Conservation (phyloP, 2,888 invertebrate genomes). For the Alcis repandata region DNA sequence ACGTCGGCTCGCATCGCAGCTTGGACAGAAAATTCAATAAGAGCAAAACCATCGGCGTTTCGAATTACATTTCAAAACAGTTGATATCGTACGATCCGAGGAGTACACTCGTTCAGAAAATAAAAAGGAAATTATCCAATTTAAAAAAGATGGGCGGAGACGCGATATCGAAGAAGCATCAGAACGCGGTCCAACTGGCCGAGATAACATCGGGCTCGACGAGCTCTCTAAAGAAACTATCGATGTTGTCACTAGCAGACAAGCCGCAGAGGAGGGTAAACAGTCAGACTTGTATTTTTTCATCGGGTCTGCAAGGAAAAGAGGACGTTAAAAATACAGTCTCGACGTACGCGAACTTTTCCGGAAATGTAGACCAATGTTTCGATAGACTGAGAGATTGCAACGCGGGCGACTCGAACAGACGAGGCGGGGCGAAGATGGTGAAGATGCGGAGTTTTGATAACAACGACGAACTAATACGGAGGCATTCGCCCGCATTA, state of each 20-base stretch:
- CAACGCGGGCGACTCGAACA: constrained; percentile 65
- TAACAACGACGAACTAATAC: constrained; percentile 72
- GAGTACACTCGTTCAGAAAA: constrained; percentile 81
- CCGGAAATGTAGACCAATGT: constrained; percentile 83
- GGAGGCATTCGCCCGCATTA: constrained; percentile 68
- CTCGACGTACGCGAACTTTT: constrained; percentile 81
- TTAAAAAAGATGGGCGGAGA: constrained; percentile 83
- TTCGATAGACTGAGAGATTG: constrained; percentile 79
- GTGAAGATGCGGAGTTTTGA: constrained; percentile 79
- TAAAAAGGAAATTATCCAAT: constrained; percentile 82
- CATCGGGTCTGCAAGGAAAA: constrained; percentile 73
- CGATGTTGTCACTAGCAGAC: constrained; percentile 80
- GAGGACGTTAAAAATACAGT: constrained; percentile 73
- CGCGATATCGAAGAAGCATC: constrained; percentile 79
- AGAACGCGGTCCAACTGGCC: constrained; percentile 80
- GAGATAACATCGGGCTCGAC: constrained; percentile 81
- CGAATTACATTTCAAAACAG: constrained; percentile 83
- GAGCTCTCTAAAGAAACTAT: constrained; percentile 79
- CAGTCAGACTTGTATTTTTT: constrained; percentile 80
- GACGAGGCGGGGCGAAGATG: constrained; percentile 65
- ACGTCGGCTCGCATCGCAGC: constrained; percentile 77
- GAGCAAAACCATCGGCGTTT: constrained; percentile 80
- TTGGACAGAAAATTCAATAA: constrained; percentile 81
- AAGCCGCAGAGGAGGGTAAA: constrained; percentile 78
- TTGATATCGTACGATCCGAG: constrained; percentile 82